Percentiles rank a stretch among this genome's conserved stretches.
phyloP scores from a whole-genome alignment of 2,888 invertebrate genomes.

The Oeneis ivallda region DNA sequence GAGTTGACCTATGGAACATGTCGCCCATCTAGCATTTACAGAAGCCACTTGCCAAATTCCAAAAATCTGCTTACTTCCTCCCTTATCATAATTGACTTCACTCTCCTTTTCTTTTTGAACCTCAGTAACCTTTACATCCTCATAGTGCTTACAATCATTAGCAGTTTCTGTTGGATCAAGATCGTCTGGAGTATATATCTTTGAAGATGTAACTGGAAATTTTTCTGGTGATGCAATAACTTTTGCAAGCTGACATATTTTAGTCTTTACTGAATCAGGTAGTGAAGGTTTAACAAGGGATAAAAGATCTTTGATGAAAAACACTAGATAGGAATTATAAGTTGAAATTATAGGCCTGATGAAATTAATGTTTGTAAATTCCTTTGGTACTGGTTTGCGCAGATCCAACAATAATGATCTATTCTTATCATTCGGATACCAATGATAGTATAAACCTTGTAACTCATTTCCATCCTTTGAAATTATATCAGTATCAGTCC shows the following conservation, averaged over 20 bases:
- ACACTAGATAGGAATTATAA: constrained; percentile 65
- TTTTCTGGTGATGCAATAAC: constrained; percentile 62
- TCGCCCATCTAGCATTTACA: constrained; percentile 62
- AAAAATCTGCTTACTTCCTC: constrained; percentile 35
- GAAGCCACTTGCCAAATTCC: constrained; percentile 65
- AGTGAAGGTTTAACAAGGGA: constrained; percentile 59
- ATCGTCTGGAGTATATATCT: constrained; percentile 74
- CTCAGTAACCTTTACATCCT: constrained; percentile 33
- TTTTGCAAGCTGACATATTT: constrained; percentile 59
- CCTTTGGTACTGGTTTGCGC: constrained; percentile 57
- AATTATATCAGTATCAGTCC: constrained; percentile 45
- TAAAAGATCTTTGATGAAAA: constrained; percentile 63
- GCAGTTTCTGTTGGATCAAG: constrained; percentile 45
- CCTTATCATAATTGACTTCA: constrained; percentile 32
- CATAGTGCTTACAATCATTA: constrained; percentile 36
- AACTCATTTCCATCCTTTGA: constrained; percentile 58
- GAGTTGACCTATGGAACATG: constrained; percentile 75
- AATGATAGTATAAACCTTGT: constrained; percentile 60
- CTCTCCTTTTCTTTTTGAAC: constrained; percentile 28
- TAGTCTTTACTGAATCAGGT: constrained; percentile 49
- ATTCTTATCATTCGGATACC: constrained; percentile 65
- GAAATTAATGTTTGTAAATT: constrained; percentile 60
- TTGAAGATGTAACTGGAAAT: constrained; percentile 47
- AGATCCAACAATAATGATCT: constrained; percentile 61
- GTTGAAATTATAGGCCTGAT: constrained; percentile 64